phyloP scores from a whole-genome alignment of 1,140 invertebrate genomes.

The Helicoverpa armigera region DNA sequence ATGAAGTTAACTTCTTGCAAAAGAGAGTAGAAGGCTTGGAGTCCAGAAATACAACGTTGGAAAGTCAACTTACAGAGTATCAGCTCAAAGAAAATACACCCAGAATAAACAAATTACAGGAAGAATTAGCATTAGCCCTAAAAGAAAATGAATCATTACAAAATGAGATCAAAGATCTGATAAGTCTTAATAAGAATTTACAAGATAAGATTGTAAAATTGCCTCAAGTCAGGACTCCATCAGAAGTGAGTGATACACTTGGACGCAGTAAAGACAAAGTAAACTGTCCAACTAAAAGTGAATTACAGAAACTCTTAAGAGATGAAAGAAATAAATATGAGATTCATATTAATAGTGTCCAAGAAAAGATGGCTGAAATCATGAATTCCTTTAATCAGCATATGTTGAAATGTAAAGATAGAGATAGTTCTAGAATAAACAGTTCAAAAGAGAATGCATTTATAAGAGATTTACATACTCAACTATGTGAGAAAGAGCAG shows the following conservation, averaged over 20 bases:
- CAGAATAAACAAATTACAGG: slow-evolving; percentile 63
- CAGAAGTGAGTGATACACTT: slow-evolving; percentile 51
- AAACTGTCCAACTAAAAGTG: slow-evolving; percentile 74
- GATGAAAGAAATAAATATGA: slow-evolving; percentile 85
- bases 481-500: slow-evolving; percentile 83
- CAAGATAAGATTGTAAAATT: slow-evolving; percentile 79
- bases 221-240: slow-evolving; percentile 66
- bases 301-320: slow-evolving; percentile 77
- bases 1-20: slow-evolving; percentile 74
- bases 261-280: slow-evolving; percentile 59
- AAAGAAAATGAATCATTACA: slow-evolving; percentile 76
- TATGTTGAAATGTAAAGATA: slow-evolving; percentile 61
- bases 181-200: slow-evolving; percentile 77
- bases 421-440: slow-evolving; percentile 54
- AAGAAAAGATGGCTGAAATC: slow-evolving; percentile 79
- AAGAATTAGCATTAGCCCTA: slow-evolving; percentile 62
- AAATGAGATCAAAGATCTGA: slow-evolving; percentile 77
- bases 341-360: slow-evolving; percentile 75
- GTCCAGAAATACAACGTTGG: slow-evolving; percentile 72
- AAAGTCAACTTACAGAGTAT: slow-evolving; percentile 66
- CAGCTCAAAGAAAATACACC: slow-evolving; percentile 58
- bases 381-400: slow-evolving; percentile 76
- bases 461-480: slow-evolving; percentile 75
- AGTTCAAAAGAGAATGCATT: slow-evolving; percentile 64
- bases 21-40: slow-evolving; percentile 70